Conservation (phyloP, 1,140 invertebrate species). For the Caenorhabditis inopinata region DNA sequence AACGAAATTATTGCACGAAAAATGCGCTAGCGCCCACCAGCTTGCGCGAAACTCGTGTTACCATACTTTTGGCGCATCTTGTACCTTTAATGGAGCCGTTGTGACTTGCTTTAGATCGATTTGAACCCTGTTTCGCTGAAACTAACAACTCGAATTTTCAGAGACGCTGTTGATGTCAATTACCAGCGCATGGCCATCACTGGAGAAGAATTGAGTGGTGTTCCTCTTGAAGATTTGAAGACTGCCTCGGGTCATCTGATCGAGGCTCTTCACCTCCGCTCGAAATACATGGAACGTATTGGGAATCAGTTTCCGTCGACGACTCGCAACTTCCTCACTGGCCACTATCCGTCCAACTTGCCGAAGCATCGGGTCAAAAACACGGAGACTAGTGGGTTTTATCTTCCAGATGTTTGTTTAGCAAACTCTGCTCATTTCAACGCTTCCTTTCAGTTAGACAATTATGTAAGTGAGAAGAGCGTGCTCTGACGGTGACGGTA, state of each 20-base stretch:
- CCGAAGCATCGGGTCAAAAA: constrained; percentile 63
- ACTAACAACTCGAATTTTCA: too few species aligned
- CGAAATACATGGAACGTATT: constrained; percentile 64
- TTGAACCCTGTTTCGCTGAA: too few species aligned
- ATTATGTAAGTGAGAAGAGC: constrained; percentile 26
- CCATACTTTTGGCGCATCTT: too few species aligned
- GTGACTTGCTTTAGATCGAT: too few species aligned
- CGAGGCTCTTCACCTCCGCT: constrained; percentile 57
- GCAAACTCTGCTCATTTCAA: not conserved
- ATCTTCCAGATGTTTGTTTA: not conserved
- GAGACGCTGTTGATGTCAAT: constrained; percentile 65
- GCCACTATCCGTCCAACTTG: constrained; percentile 59
- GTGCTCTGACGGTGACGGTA: not conserved
- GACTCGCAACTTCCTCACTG: constrained; percentile 58
- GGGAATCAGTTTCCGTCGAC: constrained; percentile 60
- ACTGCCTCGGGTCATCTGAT: constrained; percentile 55
- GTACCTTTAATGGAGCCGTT: too few species aligned
- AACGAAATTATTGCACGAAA: too few species aligned
- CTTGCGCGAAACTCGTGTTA: too few species aligned
- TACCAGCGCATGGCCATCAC: constrained; percentile 66
- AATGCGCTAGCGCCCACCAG: too few species aligned
- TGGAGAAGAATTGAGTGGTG: constrained; percentile 64
- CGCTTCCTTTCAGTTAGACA: constrained; percentile 43
- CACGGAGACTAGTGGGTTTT: constrained; percentile 63
- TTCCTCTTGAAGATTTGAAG: constrained; percentile 63